phyloP scores from a whole-genome alignment of 1,140 invertebrate genomes.

The Mactra quadrangularis region DNA sequence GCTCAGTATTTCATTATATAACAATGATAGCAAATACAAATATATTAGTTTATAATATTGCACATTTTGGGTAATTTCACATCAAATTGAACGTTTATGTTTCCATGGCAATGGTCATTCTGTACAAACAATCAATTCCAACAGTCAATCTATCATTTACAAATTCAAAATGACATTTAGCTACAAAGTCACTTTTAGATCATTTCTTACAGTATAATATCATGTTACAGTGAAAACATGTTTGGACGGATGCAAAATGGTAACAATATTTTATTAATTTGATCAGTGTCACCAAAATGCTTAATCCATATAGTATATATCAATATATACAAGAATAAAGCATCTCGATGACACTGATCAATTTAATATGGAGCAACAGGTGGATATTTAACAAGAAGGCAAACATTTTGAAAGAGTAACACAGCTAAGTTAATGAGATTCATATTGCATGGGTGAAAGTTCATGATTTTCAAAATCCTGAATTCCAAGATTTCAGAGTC shows the following conservation, averaged over 20 bases:
- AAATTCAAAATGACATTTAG: too few relatives aligned
- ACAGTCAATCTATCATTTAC: not conserved
- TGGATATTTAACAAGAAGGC: slow-evolving; percentile 2
- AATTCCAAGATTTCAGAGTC: too few relatives aligned
- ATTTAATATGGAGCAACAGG: slow-evolving; percentile 3
- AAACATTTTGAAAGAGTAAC: slow-evolving; percentile 40
- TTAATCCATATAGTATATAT: not conserved
- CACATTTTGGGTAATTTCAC: slow-evolving; percentile 39
- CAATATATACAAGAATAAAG: not conserved
- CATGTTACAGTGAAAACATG: not conserved
- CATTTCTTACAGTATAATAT: too few relatives aligned
- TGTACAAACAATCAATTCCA: not conserved
- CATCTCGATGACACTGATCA: not conserved
- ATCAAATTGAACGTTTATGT: slow-evolving; percentile 6
- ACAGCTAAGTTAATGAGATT: too few relatives aligned
- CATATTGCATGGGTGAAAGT: too few relatives aligned
- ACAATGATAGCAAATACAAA: too few relatives aligned
- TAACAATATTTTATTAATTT: slow-evolving; percentile 18
- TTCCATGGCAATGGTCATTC: not conserved
- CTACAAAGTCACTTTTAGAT: too few relatives aligned
- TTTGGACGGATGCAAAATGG: slow-evolving; percentile 46
- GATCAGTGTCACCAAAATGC: too few relatives aligned
- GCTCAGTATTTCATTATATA: too few relatives aligned
- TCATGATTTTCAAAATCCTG: too few relatives aligned
- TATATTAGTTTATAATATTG: slow-evolving; percentile 40